Evolutionary conservation across 1,140 invertebrate genomes (phyloP).

Genomic region (Brachionus rotundiformis): DNA sequence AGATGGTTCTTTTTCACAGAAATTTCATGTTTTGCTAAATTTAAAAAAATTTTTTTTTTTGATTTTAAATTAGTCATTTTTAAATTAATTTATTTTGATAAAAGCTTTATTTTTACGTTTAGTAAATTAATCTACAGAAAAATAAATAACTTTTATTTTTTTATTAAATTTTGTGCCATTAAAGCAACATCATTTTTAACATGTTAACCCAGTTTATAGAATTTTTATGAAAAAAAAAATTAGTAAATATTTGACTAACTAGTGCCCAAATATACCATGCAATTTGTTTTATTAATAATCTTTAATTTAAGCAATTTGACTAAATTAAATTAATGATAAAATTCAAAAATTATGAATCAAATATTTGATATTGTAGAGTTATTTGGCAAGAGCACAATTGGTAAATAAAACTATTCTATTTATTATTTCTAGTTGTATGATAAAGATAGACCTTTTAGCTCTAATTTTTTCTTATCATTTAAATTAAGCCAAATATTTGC

Average conservation of each 20-base stretch:
- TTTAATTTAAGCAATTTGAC: slow-evolving; percentile 4
- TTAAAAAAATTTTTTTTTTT: too few relatives aligned
- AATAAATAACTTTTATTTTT: too few relatives aligned
- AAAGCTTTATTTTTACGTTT: too few relatives aligned
- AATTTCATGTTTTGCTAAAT: too few relatives aligned
- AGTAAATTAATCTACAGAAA: too few relatives aligned
- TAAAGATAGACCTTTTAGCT: slow-evolving; percentile 22
- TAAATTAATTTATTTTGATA: too few relatives aligned
- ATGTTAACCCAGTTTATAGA: neutral
- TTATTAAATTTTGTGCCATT: neutral
- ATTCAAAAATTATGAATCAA: slow-evolving; percentile 21
- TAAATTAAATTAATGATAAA: slow-evolving; percentile 31
- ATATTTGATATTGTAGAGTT: slow-evolving; percentile 15
- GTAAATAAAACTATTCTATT: neutral
- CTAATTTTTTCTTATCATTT: slow-evolving; percentile 36
- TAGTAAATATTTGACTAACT: neutral
- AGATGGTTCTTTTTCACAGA: too few relatives aligned
- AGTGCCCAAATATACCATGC: neutral
- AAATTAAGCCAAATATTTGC: slow-evolving; percentile 39
- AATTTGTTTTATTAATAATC: slow-evolving; percentile 16
- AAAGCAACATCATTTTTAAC: neutral
- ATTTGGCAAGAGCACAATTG: slow-evolving; percentile 36
- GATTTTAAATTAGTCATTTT: too few relatives aligned
- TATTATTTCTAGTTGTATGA: neutral
- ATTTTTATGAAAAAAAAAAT: neutral